Base-by-base conservation (phyloP, 1,140 invertebrate genomes). In the Pseudobourletiella spinata region DNA sequence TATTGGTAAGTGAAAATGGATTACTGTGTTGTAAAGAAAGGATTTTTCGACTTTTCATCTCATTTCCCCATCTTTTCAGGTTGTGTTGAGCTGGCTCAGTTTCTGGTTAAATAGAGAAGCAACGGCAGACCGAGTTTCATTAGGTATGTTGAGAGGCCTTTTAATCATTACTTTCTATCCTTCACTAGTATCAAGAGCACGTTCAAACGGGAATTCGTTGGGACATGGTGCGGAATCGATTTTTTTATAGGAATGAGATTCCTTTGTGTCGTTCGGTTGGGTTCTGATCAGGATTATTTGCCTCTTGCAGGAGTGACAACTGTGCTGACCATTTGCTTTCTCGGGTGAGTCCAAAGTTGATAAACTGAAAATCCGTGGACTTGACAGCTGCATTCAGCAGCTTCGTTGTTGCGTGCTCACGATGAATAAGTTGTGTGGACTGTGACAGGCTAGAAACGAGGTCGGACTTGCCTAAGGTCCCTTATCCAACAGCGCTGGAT, bases 91-190 rank as follows among this genome's bases (percentile, higher is more conserved):
- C 0, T 94, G 89, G 89, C 88, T 94, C 0, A 89, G 88, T 8
- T 93, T 94, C 72, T 94, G 88, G 88, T 79, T 93, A 32, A 91
- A 92, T 74, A 75, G 89, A 54, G 89, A 93, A 76, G 90, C 90
- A 1, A 92, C 89, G 0, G 86, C 88, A 0, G 89, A 92, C 75
- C 77, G 90, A 66, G 86, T 92, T 0, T 87, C 87, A 0, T 75
- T 93, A 3, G 89, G 86, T 87, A 79, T 80, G 73, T 48, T 46
- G n/a, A n/a, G n/a, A n/a, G n/a, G n/a, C n/a, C n/a, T n/a, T n/a
- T n/a, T n/a, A n/a, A n/a, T n/a, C n/a, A n/a, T n/a, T n/a, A n/a
- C n/a, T n/a, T n/a, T n/a, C n/a, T n/a, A n/a, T n/a, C n/a, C n/a
- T n/a, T n/a, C n/a, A n/a, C n/a, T n/a, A n/a, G n/a, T n/a, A n/a